phyloP scores from a whole-genome alignment of 2,797 vertebrate genomes.

The Spheniscus humboldti region DNA sequence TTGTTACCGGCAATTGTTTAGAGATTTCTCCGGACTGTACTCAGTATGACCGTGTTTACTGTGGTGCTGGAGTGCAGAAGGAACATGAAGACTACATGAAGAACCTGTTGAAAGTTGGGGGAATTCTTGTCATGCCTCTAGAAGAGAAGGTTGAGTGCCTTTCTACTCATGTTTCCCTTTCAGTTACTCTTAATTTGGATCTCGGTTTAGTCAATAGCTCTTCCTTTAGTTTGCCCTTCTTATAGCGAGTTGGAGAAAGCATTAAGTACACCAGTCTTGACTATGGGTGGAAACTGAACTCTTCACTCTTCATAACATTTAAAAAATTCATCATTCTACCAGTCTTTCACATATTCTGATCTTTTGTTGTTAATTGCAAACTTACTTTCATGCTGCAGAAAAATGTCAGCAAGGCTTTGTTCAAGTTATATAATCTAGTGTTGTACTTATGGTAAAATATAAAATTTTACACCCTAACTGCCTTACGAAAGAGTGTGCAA shows the following conservation, averaged over 20 bases:
- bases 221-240: not conserved
- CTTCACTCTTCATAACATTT: not conserved
- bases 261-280: not conserved
- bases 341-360: not conserved
- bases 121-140: slow-evolving; percentile 93
- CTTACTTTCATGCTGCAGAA: not conserved
- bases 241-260: not conserved
- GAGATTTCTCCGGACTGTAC: slow-evolving; percentile 89
- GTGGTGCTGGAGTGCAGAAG: slow-evolving; percentile 93
- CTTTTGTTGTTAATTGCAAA: not conserved
- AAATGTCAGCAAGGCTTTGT: not conserved
- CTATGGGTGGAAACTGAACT: not conserved
- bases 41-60: slow-evolving; percentile 95
- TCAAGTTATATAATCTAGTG: not conserved
- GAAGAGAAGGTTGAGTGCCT: slow-evolving; percentile 89
- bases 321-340: not conserved
- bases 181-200: not conserved
- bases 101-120: slow-evolving; percentile 91
- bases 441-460: not conserved
- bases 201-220: not conserved
- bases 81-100: slow-evolving; percentile 97
- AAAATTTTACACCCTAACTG: not conserved
- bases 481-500: not conserved
- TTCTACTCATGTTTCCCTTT: not conserved
- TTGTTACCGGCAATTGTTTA: slow-evolving; percentile 92